Evolutionary conservation across 2,888 invertebrate genomes (phyloP).

Genomic region (Bugula neritina): DNA sequence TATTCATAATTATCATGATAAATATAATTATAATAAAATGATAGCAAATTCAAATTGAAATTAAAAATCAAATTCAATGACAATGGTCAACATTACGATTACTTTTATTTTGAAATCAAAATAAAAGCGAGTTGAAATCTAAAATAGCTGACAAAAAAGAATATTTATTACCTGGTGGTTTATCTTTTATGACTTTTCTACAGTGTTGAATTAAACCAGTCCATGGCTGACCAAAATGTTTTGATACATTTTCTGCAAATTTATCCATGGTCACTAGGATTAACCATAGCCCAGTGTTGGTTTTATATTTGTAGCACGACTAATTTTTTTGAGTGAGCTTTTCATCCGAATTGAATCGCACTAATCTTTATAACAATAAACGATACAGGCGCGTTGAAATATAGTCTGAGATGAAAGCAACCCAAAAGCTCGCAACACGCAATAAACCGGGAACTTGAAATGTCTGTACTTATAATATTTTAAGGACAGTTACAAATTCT

Average conservation of each 20-base stretch:
- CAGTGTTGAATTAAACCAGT: slow-evolving; percentile 16
- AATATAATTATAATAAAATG: too few relatives aligned
- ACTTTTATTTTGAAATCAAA: too few relatives aligned
- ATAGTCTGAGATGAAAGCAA: not conserved
- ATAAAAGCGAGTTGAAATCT: too few relatives aligned
- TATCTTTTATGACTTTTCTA: slow-evolving; percentile 22
- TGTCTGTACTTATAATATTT: too few relatives aligned
- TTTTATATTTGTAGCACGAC: not conserved
- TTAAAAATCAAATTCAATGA: too few relatives aligned
- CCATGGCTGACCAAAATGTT: slow-evolving; percentile 22
- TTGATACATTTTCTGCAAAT: slow-evolving; percentile 24
- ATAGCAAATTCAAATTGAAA: too few relatives aligned
- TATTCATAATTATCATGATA: too few relatives aligned
- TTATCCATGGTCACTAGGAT: slow-evolving; percentile 5
- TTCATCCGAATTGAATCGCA: not conserved
- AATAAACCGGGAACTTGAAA: not conserved
- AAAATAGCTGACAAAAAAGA: too few relatives aligned
- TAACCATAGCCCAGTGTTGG: not conserved
- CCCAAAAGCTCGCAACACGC: not conserved
- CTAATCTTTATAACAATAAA: not conserved
- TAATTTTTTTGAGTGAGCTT: too few relatives aligned
- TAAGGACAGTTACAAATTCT: too few relatives aligned
- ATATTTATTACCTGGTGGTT: slow-evolving; percentile 17
- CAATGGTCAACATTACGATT: too few relatives aligned
- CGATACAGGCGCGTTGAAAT: not conserved